Percentiles rank a stretch among this genome's conserved stretches.
These are phyloP conservation scores for Hymenochirus boettgeri DNA, from an alignment of 2,113 vertebrate species.

Conservation along the genomic window DNA sequence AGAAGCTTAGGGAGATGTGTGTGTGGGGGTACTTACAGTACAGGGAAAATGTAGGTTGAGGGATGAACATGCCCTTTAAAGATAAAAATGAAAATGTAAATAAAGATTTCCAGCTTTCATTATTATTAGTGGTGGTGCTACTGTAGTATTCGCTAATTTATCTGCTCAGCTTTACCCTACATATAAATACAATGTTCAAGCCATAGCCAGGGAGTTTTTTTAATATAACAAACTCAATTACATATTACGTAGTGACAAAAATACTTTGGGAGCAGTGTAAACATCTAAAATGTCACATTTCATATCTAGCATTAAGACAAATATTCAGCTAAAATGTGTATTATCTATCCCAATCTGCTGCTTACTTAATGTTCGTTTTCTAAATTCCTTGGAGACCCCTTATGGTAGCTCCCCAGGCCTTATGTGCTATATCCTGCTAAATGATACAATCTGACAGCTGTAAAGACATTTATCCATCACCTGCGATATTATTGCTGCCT, in stretches of 20 bases:
- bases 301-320: slow-evolving; percentile 5
- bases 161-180: too few relatives aligned
- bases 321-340: slow-evolving; percentile 1
- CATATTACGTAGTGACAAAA: not conserved
- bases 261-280: slow-evolving; percentile 3
- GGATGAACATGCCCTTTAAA: too few relatives aligned
- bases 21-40: too few relatives aligned
- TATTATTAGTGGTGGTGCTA: too few relatives aligned
- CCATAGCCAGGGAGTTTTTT: not conserved
- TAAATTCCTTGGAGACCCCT: slow-evolving; percentile 32
- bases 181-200: not conserved
- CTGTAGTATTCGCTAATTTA: too few relatives aligned
- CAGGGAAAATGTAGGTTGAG: too few relatives aligned
- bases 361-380: slow-evolving; percentile 31
- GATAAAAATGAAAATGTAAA: too few relatives aligned
- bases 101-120: too few relatives aligned
- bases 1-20: too few relatives aligned
- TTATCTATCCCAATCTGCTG: slow-evolving; percentile 10
- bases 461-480: slow-evolving; percentile 39
- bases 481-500: slow-evolving; percentile 25
- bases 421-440: slow-evolving; percentile 37
- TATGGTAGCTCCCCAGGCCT: slow-evolving; percentile 25
- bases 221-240: not conserved
- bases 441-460: slow-evolving; percentile 39
- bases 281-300: not conserved